Conservation (phyloP, 2,888 invertebrate genomes). For the Choreutis nemorana region DNA sequence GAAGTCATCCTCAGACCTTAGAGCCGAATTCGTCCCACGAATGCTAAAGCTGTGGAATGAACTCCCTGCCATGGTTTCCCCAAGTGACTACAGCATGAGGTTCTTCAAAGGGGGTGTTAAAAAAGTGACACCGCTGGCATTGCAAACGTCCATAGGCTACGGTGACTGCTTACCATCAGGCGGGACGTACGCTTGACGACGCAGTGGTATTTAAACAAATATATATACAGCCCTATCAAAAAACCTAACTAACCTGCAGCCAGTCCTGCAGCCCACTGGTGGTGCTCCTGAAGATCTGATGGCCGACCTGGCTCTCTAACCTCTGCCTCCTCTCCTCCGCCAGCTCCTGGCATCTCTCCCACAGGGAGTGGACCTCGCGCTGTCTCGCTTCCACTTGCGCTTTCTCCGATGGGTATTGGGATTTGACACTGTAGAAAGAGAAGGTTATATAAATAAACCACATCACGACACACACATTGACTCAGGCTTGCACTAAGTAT, state of each 20-base stretch:
- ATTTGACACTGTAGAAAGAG: slow-evolving; percentile 73
- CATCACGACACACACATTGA: no score
- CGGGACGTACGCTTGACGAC: neutral
- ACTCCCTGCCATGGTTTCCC: no score
- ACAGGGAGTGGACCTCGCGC: slow-evolving; percentile 84
- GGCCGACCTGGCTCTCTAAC: slow-evolving; percentile 93
- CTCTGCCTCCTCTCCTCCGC: slow-evolving; percentile 84
- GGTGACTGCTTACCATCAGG: neutral
- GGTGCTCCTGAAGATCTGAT: slow-evolving; percentile 91
- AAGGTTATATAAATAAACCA: no score
- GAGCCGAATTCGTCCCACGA: no score
- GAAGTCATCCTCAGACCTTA: no score
- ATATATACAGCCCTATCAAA: neutral
- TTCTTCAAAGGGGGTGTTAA: no score
- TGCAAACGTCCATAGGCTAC: neutral
- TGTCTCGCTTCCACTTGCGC: slow-evolving; percentile 86
- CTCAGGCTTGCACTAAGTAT: no score
- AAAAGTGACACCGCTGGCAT: neutral
- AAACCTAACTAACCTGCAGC: slow-evolving; percentile 63
- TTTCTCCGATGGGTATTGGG: slow-evolving; percentile 90
- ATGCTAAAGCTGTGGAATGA: no score
- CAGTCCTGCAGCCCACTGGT: slow-evolving; percentile 83
- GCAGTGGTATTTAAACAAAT: neutral
- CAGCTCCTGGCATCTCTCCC: slow-evolving; percentile 87
- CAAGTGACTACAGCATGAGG: no score